Base-by-base conservation (phyloP, 2,888 invertebrate species). In the Therioaphis trifolii region DNA sequence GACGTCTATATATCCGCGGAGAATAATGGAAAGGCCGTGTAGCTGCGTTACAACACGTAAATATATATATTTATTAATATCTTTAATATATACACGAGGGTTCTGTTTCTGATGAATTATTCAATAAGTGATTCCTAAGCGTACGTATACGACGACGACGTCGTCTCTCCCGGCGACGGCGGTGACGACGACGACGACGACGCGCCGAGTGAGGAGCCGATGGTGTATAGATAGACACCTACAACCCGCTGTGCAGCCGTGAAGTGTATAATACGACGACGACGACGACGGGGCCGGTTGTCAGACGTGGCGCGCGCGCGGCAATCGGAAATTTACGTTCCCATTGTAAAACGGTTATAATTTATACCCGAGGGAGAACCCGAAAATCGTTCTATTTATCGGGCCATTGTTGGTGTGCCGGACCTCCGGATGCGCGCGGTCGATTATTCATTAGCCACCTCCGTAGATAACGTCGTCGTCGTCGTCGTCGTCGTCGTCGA, bases 311-410 rank as follows among this genome's bases (percentile, higher is more conserved):
- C 35, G 52, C 7, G 14, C 12, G 11, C 15, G 21, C 18, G 52
- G 35, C 35, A 68, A 58, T 49, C 1, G 82, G 63, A 82, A 82
- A 82, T 82, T 72, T 82, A 82, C 82, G 82, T 82, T 82, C 63
- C 82, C 74, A 82, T 82, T 82, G 82, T 82, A 69, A 69, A 79
- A 71, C 58, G 27, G 49, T 49, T 74, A 49, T 82, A 66, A 82
- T 82, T 82, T 74, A 74, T 74, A 72, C 82, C 18, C 14, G 80
- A 35, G 29, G 63, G 43, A 12, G 63, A 68, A 69, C 55, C 55
- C 78, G 68, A 82, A 80, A 80, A 80, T 72, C 40, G 80, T 80
- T 24, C 80, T 61, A 61, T 80, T 80, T 80, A 80, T 80, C 46
- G 71, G 71, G 29, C 4, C 80, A 72, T 72, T 61, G 71, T 35